Conservation (phyloP, 2,797 vertebrate species). For the Poeciliopsis presidionis region DNA sequence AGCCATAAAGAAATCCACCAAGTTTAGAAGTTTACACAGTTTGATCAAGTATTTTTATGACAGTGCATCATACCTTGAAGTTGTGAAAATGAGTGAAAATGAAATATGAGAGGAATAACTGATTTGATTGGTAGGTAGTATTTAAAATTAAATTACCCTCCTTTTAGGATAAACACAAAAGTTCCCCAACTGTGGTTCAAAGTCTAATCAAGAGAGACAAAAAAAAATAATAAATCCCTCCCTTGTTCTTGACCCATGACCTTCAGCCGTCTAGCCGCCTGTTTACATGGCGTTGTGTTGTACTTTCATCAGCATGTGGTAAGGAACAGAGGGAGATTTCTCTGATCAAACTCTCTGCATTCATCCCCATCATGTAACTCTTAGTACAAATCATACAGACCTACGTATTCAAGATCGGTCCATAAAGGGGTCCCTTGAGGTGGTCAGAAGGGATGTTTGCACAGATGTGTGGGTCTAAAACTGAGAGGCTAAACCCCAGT, state of each 20-base stretch:
- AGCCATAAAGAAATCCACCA: background rate
- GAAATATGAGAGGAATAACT: background rate
- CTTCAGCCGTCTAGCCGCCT: constrained; percentile 51
- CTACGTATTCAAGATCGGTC: constrained; percentile 72
- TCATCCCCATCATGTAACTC: constrained; percentile 41
- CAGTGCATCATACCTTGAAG: background rate
- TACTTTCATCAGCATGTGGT: constrained; percentile 61
- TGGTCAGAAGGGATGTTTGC: constrained; percentile 86
- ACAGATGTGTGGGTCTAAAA: constrained; percentile 88
- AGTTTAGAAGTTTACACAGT: background rate
- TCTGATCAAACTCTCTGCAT: constrained; percentile 39
- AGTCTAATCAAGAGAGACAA: constrained; percentile 23
- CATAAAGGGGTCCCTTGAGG: constrained; percentile 83
- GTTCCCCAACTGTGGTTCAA: constrained; percentile 11
- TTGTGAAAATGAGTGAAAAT: background rate
- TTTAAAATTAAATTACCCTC: constrained; percentile 39
- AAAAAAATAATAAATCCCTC: constrained; percentile 7
- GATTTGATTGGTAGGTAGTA: constrained; percentile 12
- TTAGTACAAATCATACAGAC: constrained; percentile 36
- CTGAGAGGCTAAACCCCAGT: constrained; percentile 50
- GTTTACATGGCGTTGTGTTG: constrained; percentile 69
- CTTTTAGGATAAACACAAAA: constrained; percentile 22
- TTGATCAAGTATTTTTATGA: background rate
- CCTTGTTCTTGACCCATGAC: constrained; percentile 48
- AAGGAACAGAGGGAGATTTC: constrained; percentile 27